These are phyloP conservation scores for Drosophila repleta DNA, from an alignment of 1,140 invertebrate species.

Conservation along the genomic window DNA sequence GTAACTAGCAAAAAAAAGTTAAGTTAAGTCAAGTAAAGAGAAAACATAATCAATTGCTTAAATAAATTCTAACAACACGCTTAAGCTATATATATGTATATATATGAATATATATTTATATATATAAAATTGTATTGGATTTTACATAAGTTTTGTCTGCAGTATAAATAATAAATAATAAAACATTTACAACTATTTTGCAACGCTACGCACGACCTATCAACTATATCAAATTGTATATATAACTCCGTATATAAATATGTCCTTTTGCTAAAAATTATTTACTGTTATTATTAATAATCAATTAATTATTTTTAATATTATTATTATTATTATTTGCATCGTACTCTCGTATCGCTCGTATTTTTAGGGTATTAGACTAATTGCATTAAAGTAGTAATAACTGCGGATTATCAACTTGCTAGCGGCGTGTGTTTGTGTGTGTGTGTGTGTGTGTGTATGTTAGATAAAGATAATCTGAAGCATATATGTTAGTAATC, in stretches of 20 bases:
- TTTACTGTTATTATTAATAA: slow-evolving; percentile 55
- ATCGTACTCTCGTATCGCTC: slow-evolving; percentile 27
- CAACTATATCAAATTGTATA: slow-evolving; percentile 78
- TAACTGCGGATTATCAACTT: slow-evolving; percentile 80
- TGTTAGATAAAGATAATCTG: slow-evolving; percentile 61
- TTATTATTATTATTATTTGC: slow-evolving; percentile 46
- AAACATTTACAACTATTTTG: slow-evolving; percentile 75
- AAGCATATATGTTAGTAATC: slow-evolving; percentile 65
- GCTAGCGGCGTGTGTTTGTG: slow-evolving; percentile 40
- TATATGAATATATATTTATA: slow-evolving; percentile 35
- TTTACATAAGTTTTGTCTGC: slow-evolving; percentile 35
- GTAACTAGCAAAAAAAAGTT: slow-evolving; percentile 27
- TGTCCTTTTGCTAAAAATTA: slow-evolving; percentile 78
- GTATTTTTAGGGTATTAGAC: slow-evolving; percentile 52
- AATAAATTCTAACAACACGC: slow-evolving; percentile 74
- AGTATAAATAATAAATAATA: slow-evolving; percentile 77
- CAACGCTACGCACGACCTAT: slow-evolving; percentile 76
- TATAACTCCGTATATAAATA: slow-evolving; percentile 78
- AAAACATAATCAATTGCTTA: slow-evolving; percentile 54
- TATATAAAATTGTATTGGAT: slow-evolving; percentile 37
- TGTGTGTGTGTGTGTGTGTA: slow-evolving; percentile 29
- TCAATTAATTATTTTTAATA: slow-evolving; percentile 34
- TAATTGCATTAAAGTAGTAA: slow-evolving; percentile 78
- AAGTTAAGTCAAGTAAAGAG: slow-evolving; percentile 1
- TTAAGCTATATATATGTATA: slow-evolving; percentile 49